Conservation (phyloP, 2,888 invertebrate genomes). For the Archaeoteleia sp. region DNA sequence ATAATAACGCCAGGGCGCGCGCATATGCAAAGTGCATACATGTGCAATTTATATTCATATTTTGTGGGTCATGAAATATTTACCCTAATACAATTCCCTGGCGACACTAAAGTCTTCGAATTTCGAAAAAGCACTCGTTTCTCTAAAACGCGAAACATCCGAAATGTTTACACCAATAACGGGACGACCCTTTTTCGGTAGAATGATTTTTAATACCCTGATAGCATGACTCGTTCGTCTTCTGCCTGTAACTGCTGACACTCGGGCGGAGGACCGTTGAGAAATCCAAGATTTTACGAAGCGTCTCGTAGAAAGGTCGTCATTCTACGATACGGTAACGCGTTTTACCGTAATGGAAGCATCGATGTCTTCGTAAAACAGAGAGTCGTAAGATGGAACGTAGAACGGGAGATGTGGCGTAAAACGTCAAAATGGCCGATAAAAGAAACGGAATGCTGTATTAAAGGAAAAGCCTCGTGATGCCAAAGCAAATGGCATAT, state of each 20-base stretch:
- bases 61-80: conserved; percentile 7
- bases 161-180: no score
- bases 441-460: no score
- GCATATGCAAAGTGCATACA: not conserved
- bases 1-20: conserved; percentile 33
- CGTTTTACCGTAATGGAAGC: not conserved
- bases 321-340: not conserved
- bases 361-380: not conserved
- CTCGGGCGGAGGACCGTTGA: not conserved
- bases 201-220: not conserved
- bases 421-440: no score
- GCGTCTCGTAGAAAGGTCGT: not conserved
- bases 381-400: not conserved
- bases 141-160: no score
- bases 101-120: no score
- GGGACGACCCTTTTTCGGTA: not conserved
- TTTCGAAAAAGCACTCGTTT: no score
- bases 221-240: not conserved
- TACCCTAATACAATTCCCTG: no score
- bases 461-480: no score
- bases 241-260: not conserved
- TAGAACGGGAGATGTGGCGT: no score
- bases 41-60: conserved; percentile 6
- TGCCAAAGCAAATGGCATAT: no score
- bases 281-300: not conserved